Percentiles rank a stretch among this genome's conserved stretches.
Conservation (phyloP, 2,888 invertebrate species). For the Andrena bucephala region DNA sequence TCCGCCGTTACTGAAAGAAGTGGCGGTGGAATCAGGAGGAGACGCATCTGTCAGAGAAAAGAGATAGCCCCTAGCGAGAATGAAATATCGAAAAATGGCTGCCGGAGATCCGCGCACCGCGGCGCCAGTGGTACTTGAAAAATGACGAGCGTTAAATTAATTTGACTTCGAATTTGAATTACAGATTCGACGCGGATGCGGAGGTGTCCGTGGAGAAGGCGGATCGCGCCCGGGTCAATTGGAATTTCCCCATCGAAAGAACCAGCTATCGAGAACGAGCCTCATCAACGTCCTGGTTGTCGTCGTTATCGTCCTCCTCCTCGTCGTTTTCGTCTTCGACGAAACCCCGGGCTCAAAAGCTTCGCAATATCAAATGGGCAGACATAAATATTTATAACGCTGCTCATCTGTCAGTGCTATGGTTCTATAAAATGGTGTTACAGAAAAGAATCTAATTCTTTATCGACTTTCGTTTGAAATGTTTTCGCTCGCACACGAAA, state of each 20-base stretch:
- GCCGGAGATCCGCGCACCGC: slow-evolving; percentile 56
- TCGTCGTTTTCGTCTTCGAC: slow-evolving; percentile 29
- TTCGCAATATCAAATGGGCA: slow-evolving; percentile 16
- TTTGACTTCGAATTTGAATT: slow-evolving; percentile 78
- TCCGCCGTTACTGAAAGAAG: slow-evolving; percentile 23
- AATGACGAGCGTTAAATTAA: slow-evolving; percentile 81
- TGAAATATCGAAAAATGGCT: slow-evolving; percentile 74
- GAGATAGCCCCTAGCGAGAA: slow-evolving; percentile 32
- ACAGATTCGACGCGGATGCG: slow-evolving; percentile 72
- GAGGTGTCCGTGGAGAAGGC: slow-evolving; percentile 71
- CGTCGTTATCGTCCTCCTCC: slow-evolving; percentile 38
- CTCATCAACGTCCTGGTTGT: slow-evolving; percentile 50
- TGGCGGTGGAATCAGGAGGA: slow-evolving; percentile 47
- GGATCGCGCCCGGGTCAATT: slow-evolving; percentile 64
- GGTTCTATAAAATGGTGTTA: slow-evolving; percentile 10
- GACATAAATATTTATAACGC: slow-evolving; percentile 74
- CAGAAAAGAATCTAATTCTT: neutral
- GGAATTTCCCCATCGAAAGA: slow-evolving; percentile 57
- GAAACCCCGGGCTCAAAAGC: slow-evolving; percentile 43
- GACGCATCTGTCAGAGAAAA: slow-evolving; percentile 62
- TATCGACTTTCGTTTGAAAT: neutral
- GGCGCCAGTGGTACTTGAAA: slow-evolving; percentile 75
- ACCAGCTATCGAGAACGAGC: slow-evolving; percentile 40
- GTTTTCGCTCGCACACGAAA: slow-evolving; percentile 6
- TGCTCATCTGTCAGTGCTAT: slow-evolving; percentile 66